These are phyloP conservation scores for Brachionus koreanus DNA, from an alignment of 1,140 invertebrate species.

Conservation along the genomic window DNA sequence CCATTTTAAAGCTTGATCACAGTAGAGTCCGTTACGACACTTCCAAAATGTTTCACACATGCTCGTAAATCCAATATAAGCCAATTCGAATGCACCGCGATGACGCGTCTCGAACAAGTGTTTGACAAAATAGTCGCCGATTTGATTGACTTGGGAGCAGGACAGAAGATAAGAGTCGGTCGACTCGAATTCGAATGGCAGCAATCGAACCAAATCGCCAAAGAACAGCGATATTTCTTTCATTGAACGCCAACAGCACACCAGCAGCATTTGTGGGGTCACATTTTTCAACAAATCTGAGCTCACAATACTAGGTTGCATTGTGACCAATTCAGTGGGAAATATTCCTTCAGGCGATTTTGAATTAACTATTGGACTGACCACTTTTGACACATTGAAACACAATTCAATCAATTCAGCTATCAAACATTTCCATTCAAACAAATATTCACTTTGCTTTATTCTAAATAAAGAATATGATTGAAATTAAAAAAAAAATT, in stretches of 20 bases:
- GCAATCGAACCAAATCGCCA: constrained; percentile 57
- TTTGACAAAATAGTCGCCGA: constrained; percentile 53
- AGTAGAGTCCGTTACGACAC: neutral
- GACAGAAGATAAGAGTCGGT: constrained; percentile 45
- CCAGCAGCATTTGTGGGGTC: constrained; percentile 62
- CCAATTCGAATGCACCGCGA: constrained; percentile 89
- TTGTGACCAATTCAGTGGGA: constrained; percentile 23
- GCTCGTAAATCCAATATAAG: constrained; percentile 78
- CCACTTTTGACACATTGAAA: constrained; percentile 7
- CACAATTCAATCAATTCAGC: constrained; percentile 26
- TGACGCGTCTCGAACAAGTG: constrained; percentile 74
- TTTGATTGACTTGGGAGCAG: constrained; percentile 48
- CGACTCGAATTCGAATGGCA: constrained; percentile 43
- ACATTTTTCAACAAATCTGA: neutral
- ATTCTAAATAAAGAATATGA: neutral
- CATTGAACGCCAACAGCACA: constrained; percentile 81
- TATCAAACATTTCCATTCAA: constrained; percentile 8
- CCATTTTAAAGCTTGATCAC: neutral
- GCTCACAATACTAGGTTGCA: neutral
- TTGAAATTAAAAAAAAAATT: neutral
- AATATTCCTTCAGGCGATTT: constrained; percentile 43
- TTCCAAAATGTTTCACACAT: constrained; percentile 69
- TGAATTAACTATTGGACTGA: constrained; percentile 41
- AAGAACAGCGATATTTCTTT: constrained; percentile 69
- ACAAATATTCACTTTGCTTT: neutral